Conservation (phyloP, 1,140 invertebrate genomes). For the Cylas formicarius region DNA sequence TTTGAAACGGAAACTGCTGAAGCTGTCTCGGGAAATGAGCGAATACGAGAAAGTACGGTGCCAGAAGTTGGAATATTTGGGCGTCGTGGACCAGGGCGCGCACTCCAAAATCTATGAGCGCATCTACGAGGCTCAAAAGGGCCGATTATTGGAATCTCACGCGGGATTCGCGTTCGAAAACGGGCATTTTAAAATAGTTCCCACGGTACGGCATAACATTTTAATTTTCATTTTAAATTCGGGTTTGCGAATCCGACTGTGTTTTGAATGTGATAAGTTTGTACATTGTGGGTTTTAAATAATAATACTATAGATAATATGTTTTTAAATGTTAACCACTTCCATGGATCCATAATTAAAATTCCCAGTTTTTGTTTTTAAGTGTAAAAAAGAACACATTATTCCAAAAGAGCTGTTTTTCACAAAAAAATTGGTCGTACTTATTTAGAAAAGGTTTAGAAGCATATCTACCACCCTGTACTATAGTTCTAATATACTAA, state of each 20-base stretch:
- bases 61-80: slow-evolving; percentile 14
- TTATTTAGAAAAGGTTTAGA: no score
- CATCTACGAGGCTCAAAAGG: slow-evolving; percentile 18
- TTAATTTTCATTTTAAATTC: neutral
- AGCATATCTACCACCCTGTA: no score
- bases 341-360: no score
- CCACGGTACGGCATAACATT: slow-evolving; percentile 16
- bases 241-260: neutral
- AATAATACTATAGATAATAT: no score
- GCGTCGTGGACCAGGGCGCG: slow-evolving; percentile 11
- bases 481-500: no score
- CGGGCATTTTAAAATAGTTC: slow-evolving; percentile 17
- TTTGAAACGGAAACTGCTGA: slow-evolving; percentile 13
- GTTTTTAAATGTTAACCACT: no score
- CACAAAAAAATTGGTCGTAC: no score
- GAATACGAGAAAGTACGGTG: slow-evolving; percentile 12
- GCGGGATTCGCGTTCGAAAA: slow-evolving; percentile 15
- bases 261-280: neutral
- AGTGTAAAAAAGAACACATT: no score
- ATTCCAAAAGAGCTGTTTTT: no score
- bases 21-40: slow-evolving; percentile 9
- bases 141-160: slow-evolving; percentile 1
- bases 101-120: slow-evolving; percentile 16
- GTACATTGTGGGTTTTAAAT: slow-evolving; percentile 10
- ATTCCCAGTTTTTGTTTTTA: no score